Conservation (phyloP, 1,140 invertebrate genomes). For the Yoshiicerus persimilis region DNA sequence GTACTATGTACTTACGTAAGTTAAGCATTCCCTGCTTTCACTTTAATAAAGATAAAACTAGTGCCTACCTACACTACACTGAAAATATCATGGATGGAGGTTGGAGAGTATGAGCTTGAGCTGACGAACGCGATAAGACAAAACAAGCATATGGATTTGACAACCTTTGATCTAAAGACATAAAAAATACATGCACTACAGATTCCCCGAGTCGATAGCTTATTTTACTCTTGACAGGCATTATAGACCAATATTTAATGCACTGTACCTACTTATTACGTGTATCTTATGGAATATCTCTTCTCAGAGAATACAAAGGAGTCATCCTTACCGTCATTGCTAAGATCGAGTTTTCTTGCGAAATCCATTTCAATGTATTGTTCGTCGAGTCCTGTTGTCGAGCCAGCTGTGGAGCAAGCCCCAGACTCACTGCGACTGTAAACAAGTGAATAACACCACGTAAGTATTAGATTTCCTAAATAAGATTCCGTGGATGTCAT, state of each 20-base stretch:
- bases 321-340: conserved; percentile 43
- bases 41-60: neutral
- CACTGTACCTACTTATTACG: neutral
- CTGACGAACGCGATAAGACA: neutral
- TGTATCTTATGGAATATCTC: neutral
- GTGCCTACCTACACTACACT: too few relatives aligned
- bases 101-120: neutral
- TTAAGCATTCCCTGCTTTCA: neutral
- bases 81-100: neutral
- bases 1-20: neutral
- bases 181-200: neutral
- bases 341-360: conserved; percentile 43
- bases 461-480: neutral
- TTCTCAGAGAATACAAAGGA: neutral
- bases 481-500: neutral
- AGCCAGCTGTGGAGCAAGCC: conserved; percentile 42
- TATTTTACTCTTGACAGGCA: neutral
- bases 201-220: neutral
- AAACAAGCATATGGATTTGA: neutral
- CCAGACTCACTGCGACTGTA: conserved; percentile 42
- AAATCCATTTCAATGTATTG: conserved; percentile 49
- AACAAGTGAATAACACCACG: neutral
- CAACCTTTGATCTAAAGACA: neutral
- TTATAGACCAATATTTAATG: neutral
- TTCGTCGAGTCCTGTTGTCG: conserved; percentile 44